Evolutionary conservation across 2,888 invertebrate genomes (phyloP), one percentile per base, ranked within the genome.

Genomic region (Cryptocephalus primarius): DNA sequence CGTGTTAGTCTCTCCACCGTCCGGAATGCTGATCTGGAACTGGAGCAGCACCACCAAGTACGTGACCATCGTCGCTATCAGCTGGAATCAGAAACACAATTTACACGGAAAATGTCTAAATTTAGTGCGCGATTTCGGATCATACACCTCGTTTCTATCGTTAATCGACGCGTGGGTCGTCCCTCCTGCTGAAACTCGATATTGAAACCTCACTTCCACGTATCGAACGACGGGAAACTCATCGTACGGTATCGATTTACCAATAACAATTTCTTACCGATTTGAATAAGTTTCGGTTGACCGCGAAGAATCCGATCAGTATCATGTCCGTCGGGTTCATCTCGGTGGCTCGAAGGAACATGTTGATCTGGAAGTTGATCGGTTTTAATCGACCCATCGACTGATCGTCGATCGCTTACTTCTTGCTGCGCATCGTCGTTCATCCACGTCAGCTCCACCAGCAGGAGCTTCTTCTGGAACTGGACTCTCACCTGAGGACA

Each of bases 301-400:
- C 82, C 59, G 81, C 80, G 53, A 84, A 83, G 66, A 83, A 84
- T 32, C 84, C 85, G 9, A 82, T 83, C 13, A 85, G 74, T 60
- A 81, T 83, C 56, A 85, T 83, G 58, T 82, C 79, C 4, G 84
- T 82, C 1, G 83, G 81, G 64, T 83, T 84, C 82, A 85, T 84
- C 68, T 84, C 83, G 0, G 84, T 85, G 32, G 85, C 84, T 40
- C 83, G 71, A 44, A 85, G 65, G 60, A 85, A 85, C 84, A 84
- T 85, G 63, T 82, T 83, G 32, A 85, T 81, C 71, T 72, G 47
- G 47, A 60, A 58, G 46, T 31, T 6, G 36, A 36, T 36, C 36
- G 4, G n/a, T 4, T 2, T 36, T 12, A 36, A 6, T 36, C 2
- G 11, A 4, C 6, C 2, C 3, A 4, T 2, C 6, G n/a, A 36